phyloP scores from a whole-genome alignment of 37 sponge, comb jelly and placozoan species.

The Hexactinellida sp. region DNA sequence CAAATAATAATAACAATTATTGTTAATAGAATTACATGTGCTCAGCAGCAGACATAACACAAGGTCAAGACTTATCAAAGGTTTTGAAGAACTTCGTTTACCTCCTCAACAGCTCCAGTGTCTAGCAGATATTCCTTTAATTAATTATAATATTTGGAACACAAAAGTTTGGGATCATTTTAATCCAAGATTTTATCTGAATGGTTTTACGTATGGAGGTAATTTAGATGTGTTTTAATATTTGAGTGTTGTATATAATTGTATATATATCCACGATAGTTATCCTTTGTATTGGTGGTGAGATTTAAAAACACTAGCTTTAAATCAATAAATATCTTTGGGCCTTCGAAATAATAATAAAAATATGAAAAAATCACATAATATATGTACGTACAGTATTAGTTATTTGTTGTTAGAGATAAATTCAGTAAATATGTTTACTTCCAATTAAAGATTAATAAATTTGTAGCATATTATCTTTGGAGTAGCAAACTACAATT shows the following conservation, averaged over 20 bases:
- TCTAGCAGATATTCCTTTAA: background rate
- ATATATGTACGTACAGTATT: no score
- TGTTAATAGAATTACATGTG: background rate
- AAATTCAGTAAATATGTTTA: no score
- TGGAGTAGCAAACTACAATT: background rate
- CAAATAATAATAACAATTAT: background rate
- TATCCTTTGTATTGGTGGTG: no score
- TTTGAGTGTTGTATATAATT: background rate
- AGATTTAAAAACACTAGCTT: no score
- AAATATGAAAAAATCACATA: no score
- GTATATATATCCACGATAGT: no score
- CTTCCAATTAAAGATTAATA: no score
- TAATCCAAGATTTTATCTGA: background rate
- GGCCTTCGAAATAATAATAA: no score
- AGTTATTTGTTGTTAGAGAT: no score
- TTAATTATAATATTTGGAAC: background rate
- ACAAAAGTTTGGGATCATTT: background rate
- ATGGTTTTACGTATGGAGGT: background rate
- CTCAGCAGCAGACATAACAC: background rate
- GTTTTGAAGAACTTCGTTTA: slow-evolving; percentile 1
- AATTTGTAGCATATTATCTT: background rate
- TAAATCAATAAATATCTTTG: no score
- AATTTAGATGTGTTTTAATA: background rate
- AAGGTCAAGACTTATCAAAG: background rate
- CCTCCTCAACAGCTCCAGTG: background rate